phyloP scores from a whole-genome alignment of 2,113 vertebrate species.

The Stomatorhinus ivindoensis region DNA sequence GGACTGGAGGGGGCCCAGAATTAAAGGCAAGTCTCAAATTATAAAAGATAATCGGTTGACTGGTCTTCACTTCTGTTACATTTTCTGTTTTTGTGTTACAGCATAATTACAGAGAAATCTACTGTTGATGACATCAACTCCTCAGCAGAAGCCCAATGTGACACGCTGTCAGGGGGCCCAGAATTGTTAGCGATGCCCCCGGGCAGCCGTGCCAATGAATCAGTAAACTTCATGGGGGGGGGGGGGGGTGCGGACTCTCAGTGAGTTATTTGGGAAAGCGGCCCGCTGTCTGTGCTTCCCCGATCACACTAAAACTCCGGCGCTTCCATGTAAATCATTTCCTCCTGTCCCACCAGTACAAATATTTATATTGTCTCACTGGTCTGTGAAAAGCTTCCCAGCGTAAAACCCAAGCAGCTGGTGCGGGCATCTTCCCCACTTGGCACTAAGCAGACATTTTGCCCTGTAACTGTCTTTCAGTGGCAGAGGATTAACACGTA shows the following conservation, averaged over 20 bases:
- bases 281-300: not conserved
- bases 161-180: not conserved
- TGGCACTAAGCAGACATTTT: not conserved
- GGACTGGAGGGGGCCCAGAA: not conserved
- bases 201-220: not conserved
- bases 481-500: not conserved
- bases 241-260: not conserved
- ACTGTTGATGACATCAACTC: not conserved
- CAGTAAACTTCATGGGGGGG: not conserved
- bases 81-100: not conserved
- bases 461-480: not conserved
- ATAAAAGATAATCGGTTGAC: not conserved
- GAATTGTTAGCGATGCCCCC: not conserved
- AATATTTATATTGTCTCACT: not conserved
- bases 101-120: not conserved
- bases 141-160: not conserved
- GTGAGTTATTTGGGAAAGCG: not conserved
- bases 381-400: not conserved
- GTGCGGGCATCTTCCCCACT: not conserved
- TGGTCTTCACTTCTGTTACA: not conserved
- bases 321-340: conserved; percentile 11
- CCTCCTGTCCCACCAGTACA: not conserved
- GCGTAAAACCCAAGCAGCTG: not conserved
- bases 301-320: conserved; percentile 5
- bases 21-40: not conserved